Evolutionary conservation across 2,113 vertebrate species (phyloP), one percentile per base, ranked within the genome.

Genomic region (Alces alces): DNA sequence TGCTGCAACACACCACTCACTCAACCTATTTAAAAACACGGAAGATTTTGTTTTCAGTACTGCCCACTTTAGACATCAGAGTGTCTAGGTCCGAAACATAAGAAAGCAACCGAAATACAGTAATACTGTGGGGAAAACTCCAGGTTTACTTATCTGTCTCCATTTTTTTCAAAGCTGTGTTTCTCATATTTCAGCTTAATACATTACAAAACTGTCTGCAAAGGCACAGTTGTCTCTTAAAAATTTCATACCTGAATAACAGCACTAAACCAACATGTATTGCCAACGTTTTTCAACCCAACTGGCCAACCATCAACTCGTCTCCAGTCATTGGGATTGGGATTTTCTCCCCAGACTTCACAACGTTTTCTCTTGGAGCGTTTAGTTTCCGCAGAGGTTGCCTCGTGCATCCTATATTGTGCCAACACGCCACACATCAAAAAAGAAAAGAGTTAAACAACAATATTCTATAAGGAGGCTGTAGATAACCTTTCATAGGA

Each of bases 211-310:
- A 52, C 50, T 45, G 70, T 54, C 79, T 58, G 6, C 43, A 93
- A 82, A 78, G 36, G 80, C 25, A 83, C 0, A 70, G 7, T 1
- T 91, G 27, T 60, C 66, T 94, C n/a, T 64, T 57, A 27, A 39
- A 79, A 83, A 43, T 27, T 23, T 2, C 36, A 94, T 97, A 99
- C 99, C 99, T 99, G 99, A 98, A 99, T 99, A 93, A 99, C 99
- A 6, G 99, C 99, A 25, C 99, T 99, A 98, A 99, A 99, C 99
- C 99, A 99, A 98, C 99, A 99, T 0, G 99, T 99, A 92, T 99
- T 99, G 19, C 99, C 99, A 0, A 99, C 99, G 5, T 99, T 99
- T 60, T 99, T 99, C 95, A 99, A 99, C 17, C 99, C 99, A 25
- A 99, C 99, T 0, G 99, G 99, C 99, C 99, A 99, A 47, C 99